Conservation (phyloP, 2,113 vertebrate genomes). For the Lepus americanus region DNA sequence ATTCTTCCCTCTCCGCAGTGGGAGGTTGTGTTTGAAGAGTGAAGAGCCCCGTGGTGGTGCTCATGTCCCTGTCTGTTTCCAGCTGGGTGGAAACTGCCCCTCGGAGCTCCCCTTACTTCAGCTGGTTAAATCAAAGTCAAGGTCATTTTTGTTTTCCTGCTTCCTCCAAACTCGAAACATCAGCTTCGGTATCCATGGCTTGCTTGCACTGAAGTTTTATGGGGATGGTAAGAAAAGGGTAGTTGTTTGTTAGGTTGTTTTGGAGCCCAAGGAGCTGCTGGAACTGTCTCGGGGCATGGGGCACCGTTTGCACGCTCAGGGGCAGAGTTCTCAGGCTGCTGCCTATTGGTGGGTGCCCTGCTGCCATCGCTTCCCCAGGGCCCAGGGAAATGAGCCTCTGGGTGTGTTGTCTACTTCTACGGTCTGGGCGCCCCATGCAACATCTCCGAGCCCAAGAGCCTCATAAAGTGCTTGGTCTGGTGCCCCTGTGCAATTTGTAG, state of each 20-base stretch:
- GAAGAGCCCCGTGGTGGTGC: not conserved
- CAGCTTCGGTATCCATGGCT: not conserved
- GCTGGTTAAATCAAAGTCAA: conserved; percentile 42
- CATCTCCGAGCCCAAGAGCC: not conserved
- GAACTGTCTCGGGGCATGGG: not conserved
- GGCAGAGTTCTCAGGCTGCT: not conserved
- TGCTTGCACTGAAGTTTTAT: not conserved
- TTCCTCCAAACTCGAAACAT: not conserved
- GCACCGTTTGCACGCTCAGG: not conserved
- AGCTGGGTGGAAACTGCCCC: not conserved
- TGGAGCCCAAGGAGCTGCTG: not conserved
- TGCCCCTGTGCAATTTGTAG: conserved; percentile 30
- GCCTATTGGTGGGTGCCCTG: not conserved
- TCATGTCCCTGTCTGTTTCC: not conserved
- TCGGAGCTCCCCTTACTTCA: not conserved
- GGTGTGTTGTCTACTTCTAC: not conserved
- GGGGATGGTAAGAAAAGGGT: not conserved
- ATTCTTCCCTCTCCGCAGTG: not conserved
- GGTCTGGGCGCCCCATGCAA: not conserved
- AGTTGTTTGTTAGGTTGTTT: not conserved
- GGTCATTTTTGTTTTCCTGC: conserved; percentile 27
- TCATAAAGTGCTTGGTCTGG: not conserved
- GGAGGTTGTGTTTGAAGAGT: not conserved
- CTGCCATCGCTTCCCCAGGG: not conserved
- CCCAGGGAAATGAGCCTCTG: not conserved